These are phyloP conservation scores for Acropora tenuis DNA, from an alignment of 64 coral and sea anemone species.

Conservation along the genomic window DNA sequence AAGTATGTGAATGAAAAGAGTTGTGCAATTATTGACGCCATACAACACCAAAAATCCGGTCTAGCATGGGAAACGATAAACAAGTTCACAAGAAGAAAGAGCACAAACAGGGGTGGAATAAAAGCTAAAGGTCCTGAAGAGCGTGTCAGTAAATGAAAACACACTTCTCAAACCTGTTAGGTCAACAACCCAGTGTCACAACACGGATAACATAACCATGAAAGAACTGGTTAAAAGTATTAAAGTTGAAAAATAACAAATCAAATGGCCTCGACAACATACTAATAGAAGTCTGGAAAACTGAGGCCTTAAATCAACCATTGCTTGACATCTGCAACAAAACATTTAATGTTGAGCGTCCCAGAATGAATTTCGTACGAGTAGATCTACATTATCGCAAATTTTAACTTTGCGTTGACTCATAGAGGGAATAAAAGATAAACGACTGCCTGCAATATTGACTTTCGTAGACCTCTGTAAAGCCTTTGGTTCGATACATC, in stretches of 20 bases:
- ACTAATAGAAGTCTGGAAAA: conserved; percentile 24
- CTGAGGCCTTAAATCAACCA: conserved; percentile 7
- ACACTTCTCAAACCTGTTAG: conserved; percentile 4
- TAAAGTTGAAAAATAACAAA: conserved; percentile 6
- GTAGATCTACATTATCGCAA: no score
- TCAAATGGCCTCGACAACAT: conserved; percentile 14
- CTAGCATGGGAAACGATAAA: background rate
- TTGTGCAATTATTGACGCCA: conserved; percentile 13
- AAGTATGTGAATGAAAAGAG: conserved; percentile 7
- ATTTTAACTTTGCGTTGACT: no score
- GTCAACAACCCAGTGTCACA: conserved; percentile 6
- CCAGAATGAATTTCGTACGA: no score
- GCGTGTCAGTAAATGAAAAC: background rate
- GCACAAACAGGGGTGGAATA: conserved; percentile 1
- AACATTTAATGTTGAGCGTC: background rate
- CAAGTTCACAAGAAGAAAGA: background rate
- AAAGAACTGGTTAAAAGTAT: conserved; percentile 3
- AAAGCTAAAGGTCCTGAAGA: background rate
- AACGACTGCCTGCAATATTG: no score
- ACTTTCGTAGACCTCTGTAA: no score
- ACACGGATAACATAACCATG: conserved; percentile 1
- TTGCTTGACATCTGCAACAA: conserved; percentile 29
- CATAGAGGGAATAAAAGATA: no score
- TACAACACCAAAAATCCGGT: conserved; percentile 14
- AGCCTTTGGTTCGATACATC: no score